A percentile compares a stretch with the other conserved stretches of the same genome.
These are phyloP conservation scores for Clanis bilineata DNA, from an alignment of 2,888 invertebrate species.

Conservation along the genomic window DNA sequence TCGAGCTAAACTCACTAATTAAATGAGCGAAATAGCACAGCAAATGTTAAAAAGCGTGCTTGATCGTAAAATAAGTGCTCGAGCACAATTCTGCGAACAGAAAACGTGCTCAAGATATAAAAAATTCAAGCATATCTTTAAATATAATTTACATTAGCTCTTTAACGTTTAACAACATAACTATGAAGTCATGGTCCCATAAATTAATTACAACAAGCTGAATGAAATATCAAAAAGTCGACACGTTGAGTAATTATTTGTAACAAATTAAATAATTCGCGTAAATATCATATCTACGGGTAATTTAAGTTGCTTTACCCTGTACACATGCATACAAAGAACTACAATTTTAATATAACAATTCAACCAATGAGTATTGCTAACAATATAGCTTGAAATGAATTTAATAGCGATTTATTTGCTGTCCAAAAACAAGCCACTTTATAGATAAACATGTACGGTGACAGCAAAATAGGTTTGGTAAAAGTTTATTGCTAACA, in stretches of 20 bases:
- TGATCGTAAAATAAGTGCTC: background rate
- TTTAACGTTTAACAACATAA: constrained; percentile 29
- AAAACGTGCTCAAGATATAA: background rate
- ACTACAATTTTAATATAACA: background rate
- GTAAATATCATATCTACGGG: background rate
- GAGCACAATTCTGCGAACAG: background rate
- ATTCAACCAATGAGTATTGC: background rate
- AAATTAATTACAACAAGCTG: constrained; percentile 23
- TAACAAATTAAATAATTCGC: constrained; percentile 3
- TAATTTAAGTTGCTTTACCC: background rate
- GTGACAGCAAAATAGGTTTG: no score
- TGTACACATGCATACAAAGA: constrained; percentile 2
- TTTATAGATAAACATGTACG: no score
- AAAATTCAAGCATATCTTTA: constrained; percentile 14
- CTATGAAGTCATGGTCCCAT: constrained; percentile 59
- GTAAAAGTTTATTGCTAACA: no score
- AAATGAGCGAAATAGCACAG: background rate
- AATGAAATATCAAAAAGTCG: background rate
- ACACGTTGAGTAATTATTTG: background rate
- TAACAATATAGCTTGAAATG: no score
- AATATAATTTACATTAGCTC: constrained; percentile 21
- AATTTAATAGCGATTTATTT: no score
- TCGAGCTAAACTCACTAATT: background rate
- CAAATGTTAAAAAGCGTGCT: constrained; percentile 4
- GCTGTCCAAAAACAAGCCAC: background rate